Evolutionary conservation across 37 sponge, comb jelly and placozoan genomes (phyloP).

Genomic region (Mnemiopsis leidyi): DNA sequence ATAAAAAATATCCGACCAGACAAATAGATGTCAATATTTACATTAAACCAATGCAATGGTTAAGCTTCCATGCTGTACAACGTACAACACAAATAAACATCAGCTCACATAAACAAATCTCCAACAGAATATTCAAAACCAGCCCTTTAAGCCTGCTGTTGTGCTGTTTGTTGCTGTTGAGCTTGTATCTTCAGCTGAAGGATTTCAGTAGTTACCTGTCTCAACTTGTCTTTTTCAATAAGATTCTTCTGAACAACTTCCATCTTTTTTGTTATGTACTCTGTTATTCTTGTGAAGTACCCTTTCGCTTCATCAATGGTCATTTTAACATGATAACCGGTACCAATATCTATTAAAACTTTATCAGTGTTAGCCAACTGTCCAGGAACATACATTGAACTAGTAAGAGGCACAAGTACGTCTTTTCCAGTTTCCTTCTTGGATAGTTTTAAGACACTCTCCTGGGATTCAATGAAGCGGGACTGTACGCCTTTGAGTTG

Average conservation of each 20-base stretch:
- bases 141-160: conserved; percentile 26
- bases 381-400: conserved; percentile 91
- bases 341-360: conserved; percentile 92
- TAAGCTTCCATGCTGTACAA: background rate
- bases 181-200: conserved; percentile 55
- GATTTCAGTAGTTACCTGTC: conserved; percentile 71
- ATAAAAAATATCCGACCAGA: background rate
- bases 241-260: conserved; percentile 78
- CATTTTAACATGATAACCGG: conserved; percentile 94
- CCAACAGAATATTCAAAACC: background rate
- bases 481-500: conserved; percentile 87
- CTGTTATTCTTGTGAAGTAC: conserved; percentile 81
- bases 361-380: conserved; percentile 70
- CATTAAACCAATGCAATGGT: background rate
- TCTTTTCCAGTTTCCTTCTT: conserved; percentile 73
- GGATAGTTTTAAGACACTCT: conserved; percentile 69
- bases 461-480: conserved; percentile 83
- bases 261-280: conserved; percentile 84
- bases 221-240: conserved; percentile 79
- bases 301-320: conserved; percentile 72
- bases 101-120: background rate
- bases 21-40: background rate
- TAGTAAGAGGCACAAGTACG: conserved; percentile 38
- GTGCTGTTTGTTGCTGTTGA: conserved; percentile 1
- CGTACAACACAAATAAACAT: background rate